Evolutionary conservation across 2,113 vertebrate genomes (phyloP), one percentile per base, ranked within the genome.

Genomic region (Gambusia affinis): DNA sequence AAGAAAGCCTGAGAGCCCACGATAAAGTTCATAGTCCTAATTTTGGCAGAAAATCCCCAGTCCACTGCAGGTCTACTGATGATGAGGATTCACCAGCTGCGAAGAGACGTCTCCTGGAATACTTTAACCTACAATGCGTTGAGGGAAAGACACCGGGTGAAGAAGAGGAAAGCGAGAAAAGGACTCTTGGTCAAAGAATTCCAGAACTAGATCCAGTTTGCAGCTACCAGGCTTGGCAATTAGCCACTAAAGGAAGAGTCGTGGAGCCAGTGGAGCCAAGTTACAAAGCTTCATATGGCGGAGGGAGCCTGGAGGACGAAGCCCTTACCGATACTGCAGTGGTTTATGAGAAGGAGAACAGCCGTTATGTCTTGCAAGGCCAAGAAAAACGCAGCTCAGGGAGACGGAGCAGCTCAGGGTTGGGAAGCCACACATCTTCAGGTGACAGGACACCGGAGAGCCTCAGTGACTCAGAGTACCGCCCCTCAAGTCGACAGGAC

Each of bases 211-310:
- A 98, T 92, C 97, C 97, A 0, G 92, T 98, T 82, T 98, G 94
- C 88, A 98, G 97, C 89, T 97, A 98, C 90, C 97, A 98, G 87
- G 96, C 97, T 80, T 98, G 97, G 97, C 96, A 98, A 80, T 93
- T 98, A 82, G 95, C 96, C 80, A 98, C 96, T 47, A 94, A 96
- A 87, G 97, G 97, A 79, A 95, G 91, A 90, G 95, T 98, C 67
- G 96, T 94, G 4, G 97, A 98, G 85, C 95, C 96, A 0, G 89
- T 95, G 0, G 97, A 98, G 70, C 93, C 90, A 29, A 93, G 94
- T 83, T 75, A 62, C 67, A 97, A 96, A 78, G 92, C 93, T 35
- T 94, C 76, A 82, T 93, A 64, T 90, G 95, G 76, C 0, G 89
- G 74, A 72, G 87, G 82, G 60, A 72, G 65, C 47, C 67, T 87